Percentiles rank a stretch among this genome's conserved stretches.
Conservation (phyloP, 2,888 invertebrate genomes). For the Drosophila mayaguana region DNA sequence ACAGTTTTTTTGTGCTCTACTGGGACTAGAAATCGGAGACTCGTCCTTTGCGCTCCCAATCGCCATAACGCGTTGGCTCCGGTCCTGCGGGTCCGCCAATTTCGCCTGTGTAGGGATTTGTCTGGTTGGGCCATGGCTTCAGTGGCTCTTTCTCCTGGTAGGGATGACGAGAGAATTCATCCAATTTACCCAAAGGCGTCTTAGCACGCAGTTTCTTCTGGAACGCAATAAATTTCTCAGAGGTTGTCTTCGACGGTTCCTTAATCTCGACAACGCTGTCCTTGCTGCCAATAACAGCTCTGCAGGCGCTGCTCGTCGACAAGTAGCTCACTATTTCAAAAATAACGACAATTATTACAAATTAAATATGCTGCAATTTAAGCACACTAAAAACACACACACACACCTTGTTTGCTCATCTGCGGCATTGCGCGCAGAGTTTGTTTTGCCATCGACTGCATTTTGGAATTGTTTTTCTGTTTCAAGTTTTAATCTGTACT, state of each 20-base stretch:
- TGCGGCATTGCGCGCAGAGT: constrained; percentile 71
- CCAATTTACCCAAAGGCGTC: constrained; percentile 90
- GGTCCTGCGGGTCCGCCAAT: constrained; percentile 97
- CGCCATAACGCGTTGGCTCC: constrained; percentile 99
- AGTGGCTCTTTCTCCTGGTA: constrained; percentile 93
- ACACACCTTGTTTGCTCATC: constrained; percentile 77
- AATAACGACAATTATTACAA: neutral
- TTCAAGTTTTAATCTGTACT: constrained; percentile 22
- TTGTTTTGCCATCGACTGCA: constrained; percentile 76
- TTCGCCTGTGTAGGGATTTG: constrained; percentile 97
- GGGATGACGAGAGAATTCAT: constrained; percentile 91
- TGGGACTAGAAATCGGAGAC: constrained; percentile 94
- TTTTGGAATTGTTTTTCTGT: constrained; percentile 25
- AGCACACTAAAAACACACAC: constrained; percentile 33
- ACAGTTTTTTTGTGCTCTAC: constrained; percentile 33
- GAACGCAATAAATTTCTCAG: constrained; percentile 89
- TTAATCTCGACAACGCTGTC: constrained; percentile 68
- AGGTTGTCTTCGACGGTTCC: constrained; percentile 81
- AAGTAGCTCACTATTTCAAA: constrained; percentile 56
- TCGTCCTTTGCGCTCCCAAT: constrained; percentile 99
- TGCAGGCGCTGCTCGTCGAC: constrained; percentile 66
- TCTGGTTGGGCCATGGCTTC: constrained; percentile 92
- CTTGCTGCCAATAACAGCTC: constrained; percentile 38
- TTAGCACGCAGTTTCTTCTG: constrained; percentile 91
- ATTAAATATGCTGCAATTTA: constrained; percentile 3